Percentiles rank a stretch among this genome's conserved stretches.
Evolutionary conservation across 2,888 invertebrate species (phyloP).

Genomic region (Apamea monoglypha): DNA sequence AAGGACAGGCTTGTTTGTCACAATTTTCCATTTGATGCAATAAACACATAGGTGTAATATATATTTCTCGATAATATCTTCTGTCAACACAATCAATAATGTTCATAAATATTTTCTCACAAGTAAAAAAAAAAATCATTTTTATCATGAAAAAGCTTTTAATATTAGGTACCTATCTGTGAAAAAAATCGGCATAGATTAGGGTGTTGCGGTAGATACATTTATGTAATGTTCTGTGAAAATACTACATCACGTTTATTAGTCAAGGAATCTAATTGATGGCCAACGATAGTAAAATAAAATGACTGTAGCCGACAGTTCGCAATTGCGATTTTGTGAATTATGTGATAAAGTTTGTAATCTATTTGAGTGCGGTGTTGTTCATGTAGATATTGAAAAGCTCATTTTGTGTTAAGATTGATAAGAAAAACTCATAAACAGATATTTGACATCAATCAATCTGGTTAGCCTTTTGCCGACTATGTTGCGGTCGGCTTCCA

Average conservation of each 20-base stretch:
- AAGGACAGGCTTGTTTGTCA: background rate
- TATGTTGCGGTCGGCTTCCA: background rate
- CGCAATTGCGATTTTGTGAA: constrained; percentile 8
- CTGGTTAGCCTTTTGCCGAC: background rate
- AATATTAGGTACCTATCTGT: background rate
- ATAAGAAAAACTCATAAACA: constrained; percentile 1
- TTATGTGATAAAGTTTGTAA: constrained; percentile 17
- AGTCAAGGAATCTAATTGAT: constrained; percentile 50
- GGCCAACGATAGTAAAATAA: constrained; percentile 36
- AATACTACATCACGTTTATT: constrained; percentile 60
- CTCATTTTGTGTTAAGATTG: background rate
- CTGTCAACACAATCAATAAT: background rate
- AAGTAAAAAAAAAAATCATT: background rate
- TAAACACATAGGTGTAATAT: background rate
- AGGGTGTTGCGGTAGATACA: background rate
- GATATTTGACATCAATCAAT: background rate
- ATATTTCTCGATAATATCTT: background rate
- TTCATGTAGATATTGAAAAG: background rate
- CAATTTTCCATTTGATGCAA: background rate
- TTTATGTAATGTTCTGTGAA: constrained; percentile 18
- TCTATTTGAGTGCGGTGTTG: constrained; percentile 11
- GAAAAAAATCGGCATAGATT: constrained; percentile 15
- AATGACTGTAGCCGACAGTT: background rate
- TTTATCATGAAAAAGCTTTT: constrained; percentile 12
- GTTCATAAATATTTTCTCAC: background rate